Percentiles rank a stretch among this genome's conserved stretches.
Evolutionary conservation across 2,888 invertebrate species (phyloP).

Genomic region (Habrosyne pyritoides): DNA sequence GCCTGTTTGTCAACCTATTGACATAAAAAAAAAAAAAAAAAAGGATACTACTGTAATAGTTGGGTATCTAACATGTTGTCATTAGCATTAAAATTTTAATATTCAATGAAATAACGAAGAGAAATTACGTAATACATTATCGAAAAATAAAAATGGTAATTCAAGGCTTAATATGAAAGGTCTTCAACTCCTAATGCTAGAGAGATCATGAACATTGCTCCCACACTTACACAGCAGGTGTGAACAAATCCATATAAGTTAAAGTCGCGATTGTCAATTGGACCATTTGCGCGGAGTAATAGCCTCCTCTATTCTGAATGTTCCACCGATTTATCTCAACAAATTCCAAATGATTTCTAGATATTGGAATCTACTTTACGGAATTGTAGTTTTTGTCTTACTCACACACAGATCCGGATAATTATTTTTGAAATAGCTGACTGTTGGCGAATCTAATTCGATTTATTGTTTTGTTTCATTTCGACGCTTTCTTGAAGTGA

Average conservation of each 20-base stretch:
- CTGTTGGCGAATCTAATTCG: too few species aligned
- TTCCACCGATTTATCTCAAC: conserved; percentile 33
- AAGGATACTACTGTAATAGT: too few species aligned
- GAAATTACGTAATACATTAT: too few species aligned
- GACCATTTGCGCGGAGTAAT: conserved; percentile 35
- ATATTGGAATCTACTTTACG: conserved; percentile 21
- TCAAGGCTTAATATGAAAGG: not conserved
- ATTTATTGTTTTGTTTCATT: too few species aligned
- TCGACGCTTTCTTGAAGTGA: too few species aligned
- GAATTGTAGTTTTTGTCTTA: not conserved
- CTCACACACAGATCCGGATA: too few species aligned
- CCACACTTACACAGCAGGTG: conserved; percentile 27
- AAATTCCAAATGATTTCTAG: conserved; percentile 33
- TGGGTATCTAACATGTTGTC: too few species aligned
- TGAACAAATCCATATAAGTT: conserved; percentile 24
- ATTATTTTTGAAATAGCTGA: too few species aligned
- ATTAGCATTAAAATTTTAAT: not conserved
- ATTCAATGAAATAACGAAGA: too few species aligned
- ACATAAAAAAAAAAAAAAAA: too few species aligned
- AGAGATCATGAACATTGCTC: conserved; percentile 8
- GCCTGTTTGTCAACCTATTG: too few species aligned
- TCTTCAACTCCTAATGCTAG: not conserved
- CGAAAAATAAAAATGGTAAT: not conserved
- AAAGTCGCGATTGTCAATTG: conserved; percentile 32
- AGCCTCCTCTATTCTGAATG: conserved; percentile 31